These are phyloP conservation scores for Bubo bubo DNA, from an alignment of 2,113 vertebrate genomes.

Conservation along the genomic window DNA sequence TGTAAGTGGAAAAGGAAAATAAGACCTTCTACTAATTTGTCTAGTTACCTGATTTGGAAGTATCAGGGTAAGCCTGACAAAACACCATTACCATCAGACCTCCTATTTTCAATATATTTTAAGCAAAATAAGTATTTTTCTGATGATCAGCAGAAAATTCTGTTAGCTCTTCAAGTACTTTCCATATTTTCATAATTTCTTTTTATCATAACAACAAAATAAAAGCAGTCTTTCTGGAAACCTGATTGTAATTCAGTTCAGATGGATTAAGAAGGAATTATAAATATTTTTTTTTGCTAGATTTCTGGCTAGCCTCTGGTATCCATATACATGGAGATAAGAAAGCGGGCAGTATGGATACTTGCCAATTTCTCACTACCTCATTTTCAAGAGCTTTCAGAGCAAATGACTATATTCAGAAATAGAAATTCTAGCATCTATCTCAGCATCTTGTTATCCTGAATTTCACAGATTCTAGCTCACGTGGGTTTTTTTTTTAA, in stretches of 20 bases:
- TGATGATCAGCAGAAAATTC: neutral
- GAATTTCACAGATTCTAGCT: neutral
- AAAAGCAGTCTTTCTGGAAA: neutral
- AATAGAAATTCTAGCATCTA: neutral
- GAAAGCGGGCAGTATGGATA: neutral
- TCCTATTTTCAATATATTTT: neutral
- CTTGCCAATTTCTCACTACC: neutral
- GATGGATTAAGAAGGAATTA: neutral
- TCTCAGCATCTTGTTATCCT: neutral
- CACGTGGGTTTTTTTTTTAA: neutral
- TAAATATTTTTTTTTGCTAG: neutral
- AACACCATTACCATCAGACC: neutral
- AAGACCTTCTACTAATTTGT: neutral
- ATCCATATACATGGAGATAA: neutral
- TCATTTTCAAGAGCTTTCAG: slow-evolving; percentile 9
- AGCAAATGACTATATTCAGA: slow-evolving; percentile 4
- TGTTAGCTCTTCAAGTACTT: neutral
- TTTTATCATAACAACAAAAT: neutral
- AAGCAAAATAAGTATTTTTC: neutral
- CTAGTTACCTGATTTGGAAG: neutral
- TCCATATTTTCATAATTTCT: neutral
- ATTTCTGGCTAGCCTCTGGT: neutral
- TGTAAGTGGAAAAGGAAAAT: neutral
- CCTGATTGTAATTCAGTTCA: neutral
- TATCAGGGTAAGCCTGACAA: neutral